Evolutionary conservation across 1,140 invertebrate genomes (phyloP).

Genomic region (Drosophila cardini): DNA sequence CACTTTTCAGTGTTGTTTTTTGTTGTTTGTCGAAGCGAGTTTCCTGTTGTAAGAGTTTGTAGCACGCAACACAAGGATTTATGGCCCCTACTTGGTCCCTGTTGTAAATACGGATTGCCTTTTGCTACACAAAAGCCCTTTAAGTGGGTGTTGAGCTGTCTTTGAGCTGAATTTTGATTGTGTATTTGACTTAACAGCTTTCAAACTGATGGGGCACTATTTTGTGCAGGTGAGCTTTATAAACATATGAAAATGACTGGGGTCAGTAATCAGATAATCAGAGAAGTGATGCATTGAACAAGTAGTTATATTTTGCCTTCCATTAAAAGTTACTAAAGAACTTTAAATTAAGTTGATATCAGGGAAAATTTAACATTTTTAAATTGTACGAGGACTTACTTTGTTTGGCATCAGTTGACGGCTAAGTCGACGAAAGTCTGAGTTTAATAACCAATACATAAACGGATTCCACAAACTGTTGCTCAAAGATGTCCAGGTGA

Average conservation of each 20-base stretch:
- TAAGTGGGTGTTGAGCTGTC: slow-evolving; percentile 31
- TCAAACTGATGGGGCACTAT: slow-evolving; percentile 5
- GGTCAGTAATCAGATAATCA: slow-evolving; percentile 13
- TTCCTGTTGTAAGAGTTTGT: slow-evolving; percentile 22
- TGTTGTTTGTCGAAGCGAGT: slow-evolving; percentile 24
- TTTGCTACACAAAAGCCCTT: slow-evolving; percentile 18
- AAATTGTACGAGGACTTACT: slow-evolving; percentile 85
- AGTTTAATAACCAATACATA: slow-evolving; percentile 94
- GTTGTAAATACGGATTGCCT: slow-evolving; percentile 31
- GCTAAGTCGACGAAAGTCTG: slow-evolving; percentile 92
- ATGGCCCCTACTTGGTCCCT: slow-evolving; percentile 24
- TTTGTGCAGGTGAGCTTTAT: not conserved
- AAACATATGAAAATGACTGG: not conserved
- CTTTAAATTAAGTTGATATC: not conserved
- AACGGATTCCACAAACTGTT: slow-evolving; percentile 96
- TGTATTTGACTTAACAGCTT: slow-evolving; percentile 39
- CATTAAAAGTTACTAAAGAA: not conserved
- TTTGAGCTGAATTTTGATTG: slow-evolving; percentile 29
- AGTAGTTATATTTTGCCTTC: too few species aligned
- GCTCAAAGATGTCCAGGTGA: slow-evolving; percentile 93
- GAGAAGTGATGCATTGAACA: not conserved
- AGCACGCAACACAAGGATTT: slow-evolving; percentile 63
- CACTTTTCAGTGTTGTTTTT: slow-evolving; percentile 65
- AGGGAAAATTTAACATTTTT: not conserved
- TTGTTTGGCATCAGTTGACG: slow-evolving; percentile 90